phyloP scores from a whole-genome alignment of 2,113 vertebrate species.

The Parus major region DNA sequence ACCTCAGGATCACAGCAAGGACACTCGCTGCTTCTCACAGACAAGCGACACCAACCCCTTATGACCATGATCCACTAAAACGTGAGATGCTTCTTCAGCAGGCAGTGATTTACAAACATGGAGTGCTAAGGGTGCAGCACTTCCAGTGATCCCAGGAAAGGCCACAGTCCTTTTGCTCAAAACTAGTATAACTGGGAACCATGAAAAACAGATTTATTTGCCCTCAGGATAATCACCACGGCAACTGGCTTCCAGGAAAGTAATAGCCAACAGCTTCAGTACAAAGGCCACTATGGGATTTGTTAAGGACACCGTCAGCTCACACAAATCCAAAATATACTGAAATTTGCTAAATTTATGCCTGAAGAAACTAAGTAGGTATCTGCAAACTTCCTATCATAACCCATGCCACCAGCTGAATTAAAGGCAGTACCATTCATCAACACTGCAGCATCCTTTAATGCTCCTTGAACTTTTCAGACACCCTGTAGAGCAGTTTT shows the following conservation, averaged over 20 bases:
- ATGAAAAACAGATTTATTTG: neutral
- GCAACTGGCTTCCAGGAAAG: neutral
- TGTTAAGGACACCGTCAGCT: neutral
- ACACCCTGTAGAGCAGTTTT: neutral
- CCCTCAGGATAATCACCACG: neutral
- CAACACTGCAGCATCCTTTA: neutral
- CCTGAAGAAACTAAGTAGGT: neutral
- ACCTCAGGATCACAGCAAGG: neutral
- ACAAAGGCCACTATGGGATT: neutral
- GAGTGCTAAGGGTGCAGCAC: neutral
- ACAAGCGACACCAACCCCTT: neutral
- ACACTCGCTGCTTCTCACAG: neutral
- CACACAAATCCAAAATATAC: neutral
- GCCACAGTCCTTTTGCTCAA: neutral
- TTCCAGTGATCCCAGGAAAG: neutral
- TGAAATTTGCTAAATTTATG: neutral
- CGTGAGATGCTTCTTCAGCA: rapidly evolving
- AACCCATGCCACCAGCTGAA: neutral
- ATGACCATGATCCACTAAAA: neutral
- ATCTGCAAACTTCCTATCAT: neutral
- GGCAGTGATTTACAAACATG: neutral
- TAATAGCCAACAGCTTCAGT: neutral
- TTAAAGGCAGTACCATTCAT: neutral
- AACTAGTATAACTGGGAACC: neutral
- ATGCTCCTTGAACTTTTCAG: neutral